Conservation (phyloP, 2,797 vertebrate species). For the Sylvilagus floridanus region DNA sequence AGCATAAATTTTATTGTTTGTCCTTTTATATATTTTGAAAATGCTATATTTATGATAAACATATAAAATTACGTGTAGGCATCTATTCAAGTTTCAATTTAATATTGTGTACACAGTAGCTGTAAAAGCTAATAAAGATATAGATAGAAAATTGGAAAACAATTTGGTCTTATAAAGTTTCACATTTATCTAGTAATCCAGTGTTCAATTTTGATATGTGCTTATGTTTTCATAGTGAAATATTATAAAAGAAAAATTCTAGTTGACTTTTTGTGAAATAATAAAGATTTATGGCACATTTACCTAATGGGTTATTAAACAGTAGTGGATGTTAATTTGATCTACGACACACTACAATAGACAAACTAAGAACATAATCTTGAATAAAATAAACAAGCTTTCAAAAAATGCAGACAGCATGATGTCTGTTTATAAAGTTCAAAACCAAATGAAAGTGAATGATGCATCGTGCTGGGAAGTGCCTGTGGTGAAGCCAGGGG, state of each 20-base stretch:
- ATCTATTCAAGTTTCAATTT: neutral
- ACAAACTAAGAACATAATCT: neutral
- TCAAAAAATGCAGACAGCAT: neutral
- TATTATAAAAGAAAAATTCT: neutral
- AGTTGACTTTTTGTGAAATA: neutral
- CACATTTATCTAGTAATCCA: neutral
- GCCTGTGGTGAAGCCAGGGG: neutral
- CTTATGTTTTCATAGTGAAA: neutral
- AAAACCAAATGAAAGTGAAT: slow-evolving; percentile 27
- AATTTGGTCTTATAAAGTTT: neutral
- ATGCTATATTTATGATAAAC: neutral
- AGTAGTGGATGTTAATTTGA: neutral
- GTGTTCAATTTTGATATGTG: neutral
- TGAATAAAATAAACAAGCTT: neutral
- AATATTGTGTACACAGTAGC: neutral
- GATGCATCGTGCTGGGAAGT: neutral
- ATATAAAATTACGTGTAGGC: neutral
- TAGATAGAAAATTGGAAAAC: neutral
- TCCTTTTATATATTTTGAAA: neutral
- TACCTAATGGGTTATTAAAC: neutral
- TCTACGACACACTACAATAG: neutral
- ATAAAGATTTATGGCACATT: neutral
- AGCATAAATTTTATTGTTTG: neutral
- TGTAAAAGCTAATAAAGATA: slow-evolving; percentile 2
- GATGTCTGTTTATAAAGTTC: neutral